Conservation (phyloP, 2,113 vertebrate species). For the Carollia perspicillata region DNA sequence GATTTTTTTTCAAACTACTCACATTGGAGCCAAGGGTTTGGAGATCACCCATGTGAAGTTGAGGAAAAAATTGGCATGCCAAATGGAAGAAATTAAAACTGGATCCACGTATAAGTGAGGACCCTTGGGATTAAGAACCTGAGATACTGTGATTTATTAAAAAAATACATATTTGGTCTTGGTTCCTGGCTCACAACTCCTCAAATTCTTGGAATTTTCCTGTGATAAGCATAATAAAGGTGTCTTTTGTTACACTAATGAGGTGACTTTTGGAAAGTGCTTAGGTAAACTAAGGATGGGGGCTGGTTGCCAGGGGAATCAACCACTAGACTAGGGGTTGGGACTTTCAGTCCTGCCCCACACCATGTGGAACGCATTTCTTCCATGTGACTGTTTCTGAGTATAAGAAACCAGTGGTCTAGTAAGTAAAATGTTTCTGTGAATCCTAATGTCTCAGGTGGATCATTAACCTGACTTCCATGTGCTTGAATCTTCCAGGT, state of each 20-base stretch:
- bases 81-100: neutral
- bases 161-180: neutral
- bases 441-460: neutral
- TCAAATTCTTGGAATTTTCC: neutral
- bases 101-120: neutral
- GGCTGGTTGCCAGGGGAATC: neutral
- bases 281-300: neutral
- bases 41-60: neutral
- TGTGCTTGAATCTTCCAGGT: neutral
- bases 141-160: neutral
- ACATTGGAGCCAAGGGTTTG: neutral
- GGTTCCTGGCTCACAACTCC: neutral
- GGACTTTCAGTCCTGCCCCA: neutral
- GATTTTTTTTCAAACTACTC: neutral
- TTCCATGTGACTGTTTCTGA: neutral
- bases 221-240: neutral
- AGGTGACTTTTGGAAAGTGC: neutral
- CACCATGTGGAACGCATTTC: neutral
- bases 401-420: neutral
- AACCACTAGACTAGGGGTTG: neutral
- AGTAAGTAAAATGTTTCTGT: neutral
- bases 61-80: neutral
- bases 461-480: neutral
- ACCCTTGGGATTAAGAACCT: neutral
- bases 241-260: neutral